Evolutionary conservation across 2,888 invertebrate genomes (phyloP), one percentile per base, ranked within the genome.

Genomic region (Psylliodes chrysocephalus): DNA sequence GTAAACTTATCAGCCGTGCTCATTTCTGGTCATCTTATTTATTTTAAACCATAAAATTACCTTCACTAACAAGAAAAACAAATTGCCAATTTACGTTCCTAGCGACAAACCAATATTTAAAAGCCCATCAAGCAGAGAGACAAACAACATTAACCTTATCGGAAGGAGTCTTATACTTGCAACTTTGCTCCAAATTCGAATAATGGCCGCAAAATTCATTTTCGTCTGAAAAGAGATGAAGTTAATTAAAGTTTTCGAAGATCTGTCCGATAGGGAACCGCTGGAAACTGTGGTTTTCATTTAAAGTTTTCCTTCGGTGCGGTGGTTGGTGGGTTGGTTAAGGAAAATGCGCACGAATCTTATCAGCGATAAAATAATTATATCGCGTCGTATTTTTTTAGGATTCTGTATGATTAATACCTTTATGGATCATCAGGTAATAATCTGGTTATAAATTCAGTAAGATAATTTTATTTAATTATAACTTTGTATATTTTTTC

Each of bases 241-340:
- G 64, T 73, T 73, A 73, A 73, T 73, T 73, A 73, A 73, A 73
- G 70, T 73, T 71, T 67, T 49, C 49, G 53, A 47, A 66, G 64
- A 64, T 73, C 63, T 68, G 69, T 69, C 66, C 62, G 71, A 71
- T 71, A 71, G 64, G 66, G 25, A 57, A 59, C 60, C 62, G 70
- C 60, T 61, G 64, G 61, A 67, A 68, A 68, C 51, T 62, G 64
- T 59, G 55, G 62, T 30, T 67, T 64, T 49, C 65, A 65, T 63
- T 66, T 63, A 63, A 63, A 49, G 52, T 59, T 57, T 52, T 46
- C 51, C 10, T 33, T 28, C 46, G n/a, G 54, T 42, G n/a, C 10
- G 42, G 5, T n/a, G 5, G 33, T 33, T 33, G 33, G 17, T 42
- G 3, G 35, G 35, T 12, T 35, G 8, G n/a, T n/a, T n/a, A n/a